Evolutionary conservation across 2,888 invertebrate genomes (phyloP), one percentile per base, ranked within the genome.

Genomic region (Epinotia bilunana): DNA sequence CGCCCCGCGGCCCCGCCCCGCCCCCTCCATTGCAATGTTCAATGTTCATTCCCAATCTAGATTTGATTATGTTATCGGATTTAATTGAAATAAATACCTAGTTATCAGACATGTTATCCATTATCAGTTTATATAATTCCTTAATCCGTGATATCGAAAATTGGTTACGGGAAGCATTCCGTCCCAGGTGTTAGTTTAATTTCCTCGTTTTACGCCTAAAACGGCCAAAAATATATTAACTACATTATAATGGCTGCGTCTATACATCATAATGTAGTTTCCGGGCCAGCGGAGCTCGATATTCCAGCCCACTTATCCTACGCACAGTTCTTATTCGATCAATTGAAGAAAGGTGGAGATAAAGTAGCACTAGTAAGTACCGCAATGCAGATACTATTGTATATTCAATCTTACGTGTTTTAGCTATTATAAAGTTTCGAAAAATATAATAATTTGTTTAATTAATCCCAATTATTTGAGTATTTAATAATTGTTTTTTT

Each of bases 241-340:
- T 53, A 58, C 43, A 55, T 49, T 53, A 58, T 20, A 70, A 84
- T 84, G 90, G 78, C 87, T 20, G 86, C 86, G 60, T 84, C 84
- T 57, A 85, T 93, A 65, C 83, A 87, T 79, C 90, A 91, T 79
- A 91, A 93, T 80, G 83, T 93, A 70, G 92, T 94, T 55, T 89
- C 80, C 65, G 94, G 94, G 16, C 92, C 93, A 4, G 90, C 91
- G 80, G 94, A 94, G 80, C 83, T 86, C 71, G 81, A 79, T 43
- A 92, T 94, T 79, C 93, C 93, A 61, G 94, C 93, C 1, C 94
- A 94, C 85, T 86, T 94, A 77, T 93, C 93, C 0, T 90, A 94
- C 80, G 95, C 95, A 1, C 94, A 95, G 81, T 95, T 92, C 83
- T 79, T 95, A 60, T 89, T 94, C 81, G 94, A 95, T 78, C 91